phyloP scores from a whole-genome alignment of 2,113 vertebrate species.

The Mohoua ochrocephala region DNA sequence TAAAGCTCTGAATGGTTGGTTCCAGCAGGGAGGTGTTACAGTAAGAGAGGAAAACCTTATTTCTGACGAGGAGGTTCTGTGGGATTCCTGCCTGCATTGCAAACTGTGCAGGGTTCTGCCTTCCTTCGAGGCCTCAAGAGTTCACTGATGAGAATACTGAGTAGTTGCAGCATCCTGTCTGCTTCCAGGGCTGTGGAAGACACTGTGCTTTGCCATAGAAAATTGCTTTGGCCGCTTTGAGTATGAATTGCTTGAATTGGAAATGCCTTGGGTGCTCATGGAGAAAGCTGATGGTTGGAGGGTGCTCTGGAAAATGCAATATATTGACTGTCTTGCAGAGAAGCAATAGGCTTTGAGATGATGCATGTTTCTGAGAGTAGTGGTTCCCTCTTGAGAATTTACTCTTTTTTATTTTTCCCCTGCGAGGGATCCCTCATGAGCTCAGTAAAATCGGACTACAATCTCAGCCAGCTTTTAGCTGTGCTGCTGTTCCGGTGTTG shows the following conservation, averaged over 20 bases:
- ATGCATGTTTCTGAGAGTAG: not conserved
- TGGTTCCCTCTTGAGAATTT: not conserved
- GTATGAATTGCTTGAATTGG: not conserved
- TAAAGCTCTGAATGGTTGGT: slow-evolving; percentile 44
- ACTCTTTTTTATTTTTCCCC: not conserved
- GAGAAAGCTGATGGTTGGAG: not conserved
- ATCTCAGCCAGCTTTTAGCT: not conserved
- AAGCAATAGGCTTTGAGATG: not conserved
- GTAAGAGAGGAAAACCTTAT: not conserved
- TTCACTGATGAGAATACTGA: not conserved
- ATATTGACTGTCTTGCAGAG: not conserved
- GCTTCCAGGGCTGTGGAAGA: not conserved
- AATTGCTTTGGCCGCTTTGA: not conserved
- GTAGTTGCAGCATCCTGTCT: not conserved
- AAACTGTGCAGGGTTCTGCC: not conserved
- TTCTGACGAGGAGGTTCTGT: not conserved
- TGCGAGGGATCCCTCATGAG: not conserved
- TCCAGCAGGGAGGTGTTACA: slow-evolving; percentile 28
- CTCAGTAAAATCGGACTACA: not conserved
- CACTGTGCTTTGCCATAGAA: not conserved
- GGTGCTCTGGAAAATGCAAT: not conserved
- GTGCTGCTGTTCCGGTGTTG: not conserved
- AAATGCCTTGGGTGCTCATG: not conserved
- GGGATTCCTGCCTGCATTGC: not conserved
- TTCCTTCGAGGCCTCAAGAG: rapidly evolving